Base-by-base conservation (phyloP, 2,113 vertebrate species). In the Anas platyrhynchos region DNA sequence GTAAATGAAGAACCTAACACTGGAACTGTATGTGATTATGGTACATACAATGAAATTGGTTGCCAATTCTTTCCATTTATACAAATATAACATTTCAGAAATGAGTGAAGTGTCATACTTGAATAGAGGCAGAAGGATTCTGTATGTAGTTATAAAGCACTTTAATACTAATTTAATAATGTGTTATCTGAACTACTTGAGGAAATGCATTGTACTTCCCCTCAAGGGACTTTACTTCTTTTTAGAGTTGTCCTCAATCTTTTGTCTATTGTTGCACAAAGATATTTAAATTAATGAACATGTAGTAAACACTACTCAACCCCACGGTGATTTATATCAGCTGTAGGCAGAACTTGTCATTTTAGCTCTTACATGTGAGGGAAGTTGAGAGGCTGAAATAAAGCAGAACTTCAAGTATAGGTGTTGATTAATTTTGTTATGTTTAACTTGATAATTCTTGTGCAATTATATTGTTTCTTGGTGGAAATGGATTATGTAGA, bases 81-180 rank as follows among this genome's bases (percentile, higher is more conserved):
- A 79, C 36, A 77, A 73, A 44, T 44, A 61, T 27, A 50, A 44
- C 65, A 79, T 82, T 88, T 77, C 69, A 77, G 72, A 69, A 81
- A 29, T 68, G 67, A 55, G 31, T 9, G 1, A 89, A 87, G 84
- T 84, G 63, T 91, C 81, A 32, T 63, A n/a, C 59, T 86, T 90
- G 65, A n/a, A 14, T 74, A 81, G 80, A 83, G 31, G 46, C 72
- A 84, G 86, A 74, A 75, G 41, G 83, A 74, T 93, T 91, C 81
- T 89, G 4, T 88, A 44, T 48, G 63, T 92, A 94, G 81, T 87
- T 91, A 83, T 23, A 74, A 96, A 93, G 54, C 95, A 96, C 82
- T 93, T 96, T 92, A 96, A 65, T 95, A 91, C 22, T 91, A 88
- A 95, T 91, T 95, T 96, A 94, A 82, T 95, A 69, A 46, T 38